Evolutionary conservation across 2,797 vertebrate species (phyloP), one percentile per base, ranked within the genome.

Genomic region (Coranthus polyacanthus): DNA sequence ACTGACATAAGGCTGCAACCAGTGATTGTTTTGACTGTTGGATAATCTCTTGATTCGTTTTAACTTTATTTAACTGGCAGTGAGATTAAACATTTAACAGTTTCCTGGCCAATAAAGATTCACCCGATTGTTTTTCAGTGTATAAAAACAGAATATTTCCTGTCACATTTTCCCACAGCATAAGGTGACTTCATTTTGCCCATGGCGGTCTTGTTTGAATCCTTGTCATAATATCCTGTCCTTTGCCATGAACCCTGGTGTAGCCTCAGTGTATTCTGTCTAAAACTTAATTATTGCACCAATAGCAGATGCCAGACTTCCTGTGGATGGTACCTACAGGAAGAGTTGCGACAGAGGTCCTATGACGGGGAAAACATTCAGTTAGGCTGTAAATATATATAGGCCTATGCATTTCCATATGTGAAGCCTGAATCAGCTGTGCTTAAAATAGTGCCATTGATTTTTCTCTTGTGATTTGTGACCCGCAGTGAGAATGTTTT

Each of bases 261-360:
- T 56, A 67, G 72, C 39, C 18, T 64, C 18, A 78, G 68, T 74
- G 67, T 84, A 75, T 85, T 88, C 63, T 78, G 59, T 75, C 71
- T 66, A 67, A 75, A 91, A 87, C 61, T 61, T 82, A 84, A 91
- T 88, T 83, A 89, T 85, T 82, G 78, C 81, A 89, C 79, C 85
- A 75, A 83, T 72, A 88, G 84, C 89, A 86, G 72, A 88, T 85
- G 84, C 84, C 89, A 88, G 83, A 91, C 88, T 92, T 92, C 91
- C 92, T 88, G 52, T 86, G 82, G 76, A 89, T 89, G 86, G 75
- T 81, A 91, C 89, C 87, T 90, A 81, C 89, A 91, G 92, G 91
- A 93, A 90, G 84, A 82, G 68, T 57, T 76, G 68, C 70, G 72
- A 84, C 83, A 72, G 71, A 74, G 75, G 72, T 85, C 85, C 79